Base-by-base conservation (phyloP, 2,888 invertebrate species). In the Galeopsomyia nigrocyanea region DNA sequence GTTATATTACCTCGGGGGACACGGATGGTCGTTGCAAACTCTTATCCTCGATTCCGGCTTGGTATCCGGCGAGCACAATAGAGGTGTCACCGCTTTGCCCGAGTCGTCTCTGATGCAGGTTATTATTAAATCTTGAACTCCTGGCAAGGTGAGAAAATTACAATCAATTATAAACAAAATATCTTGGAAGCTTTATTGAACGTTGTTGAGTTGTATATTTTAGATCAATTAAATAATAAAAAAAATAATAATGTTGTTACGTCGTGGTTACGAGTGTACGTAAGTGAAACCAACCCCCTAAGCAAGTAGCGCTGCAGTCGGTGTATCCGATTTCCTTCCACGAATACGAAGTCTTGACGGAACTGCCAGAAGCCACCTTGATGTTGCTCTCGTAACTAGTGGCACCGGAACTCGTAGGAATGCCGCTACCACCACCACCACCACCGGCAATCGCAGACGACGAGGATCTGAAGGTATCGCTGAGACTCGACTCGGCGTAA, bases 11-110 rank as follows among this genome's bases (percentile, higher is more conserved):
- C 96, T 91, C 0, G 98, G 97, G 1, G 97, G 97, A 83, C 99
- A 99, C 0, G 98, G 95, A 75, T 95, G 93, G 81, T 97, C 97
- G 84, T 99, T 99, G 88, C 97, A 97, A 0, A 95, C 94, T 80
- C 95, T 89, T 47, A 95, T 94, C 74, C 96, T 89, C 62, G 95
- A 94, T 84, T 97, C 96, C 0, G 97, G 97, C 83, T 95, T 94
- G 0, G 94, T 92, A 79, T 95, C 92, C 0, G 94, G 92, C 47
- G 95, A 92, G 81, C 98, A 98, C 84, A 96, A 90, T 82, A 94
- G 94, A 0, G 95, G 95, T 7, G 94, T 95, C 0, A 96, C 95
- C 3, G 95, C 93, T 80, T 94, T 93, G 13, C 94, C 93, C 73
- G 94, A 95, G 82, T 94, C 94, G 79, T 95, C 95, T 74, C 96